Base-by-base conservation (phyloP, 2,888 invertebrate species). In the Apodemia mormo region DNA sequence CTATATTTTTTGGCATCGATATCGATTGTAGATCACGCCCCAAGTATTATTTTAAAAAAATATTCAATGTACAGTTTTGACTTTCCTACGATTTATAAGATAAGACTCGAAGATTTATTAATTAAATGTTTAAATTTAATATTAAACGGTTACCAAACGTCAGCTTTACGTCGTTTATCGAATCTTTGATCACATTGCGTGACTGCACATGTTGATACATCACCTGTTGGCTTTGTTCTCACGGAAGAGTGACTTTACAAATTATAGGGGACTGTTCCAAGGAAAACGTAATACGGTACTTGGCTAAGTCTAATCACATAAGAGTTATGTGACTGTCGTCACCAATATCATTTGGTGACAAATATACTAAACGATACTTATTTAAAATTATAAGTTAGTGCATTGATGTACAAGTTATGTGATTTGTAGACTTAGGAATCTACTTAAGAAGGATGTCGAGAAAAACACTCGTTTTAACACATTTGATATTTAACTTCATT, bases 191-290 rank as follows among this genome's bases (percentile, higher is more conserved):
- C 85, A 85, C 81, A 75, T 77, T 79, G 88, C 90, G 86, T 90
- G 84, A 89, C 89, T 81, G 79, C 85, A 88, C 87, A 88, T 88
- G 86, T 82, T 82, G 77, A 80, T 82, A 83, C 82, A 80, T 88
- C 91, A 92, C 92, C 92, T 92, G 92, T 83, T 85, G 81, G 81
- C 80, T 81, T 73, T 80, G 81, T 91, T 91, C 90, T 85, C 90
- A 90, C 86, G 86, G 79, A 81, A 80, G 76, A 76, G 76, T 76
- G 73, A 70, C 72, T 75, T 66, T 73, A 56, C 54, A 74, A 72
- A 74, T 70, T 69, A 68, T 33, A 52, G 70, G 71, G 70, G 65
- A 65, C 68, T 69, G 65, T 52, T 49, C 37, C 30, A 52, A 49
- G 61, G 29, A 58, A 58, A 58, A 29, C 29, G 29, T 61, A 33